Conservation (phyloP, 1,140 invertebrate species). For the Brachionus plicatilis region DNA sequence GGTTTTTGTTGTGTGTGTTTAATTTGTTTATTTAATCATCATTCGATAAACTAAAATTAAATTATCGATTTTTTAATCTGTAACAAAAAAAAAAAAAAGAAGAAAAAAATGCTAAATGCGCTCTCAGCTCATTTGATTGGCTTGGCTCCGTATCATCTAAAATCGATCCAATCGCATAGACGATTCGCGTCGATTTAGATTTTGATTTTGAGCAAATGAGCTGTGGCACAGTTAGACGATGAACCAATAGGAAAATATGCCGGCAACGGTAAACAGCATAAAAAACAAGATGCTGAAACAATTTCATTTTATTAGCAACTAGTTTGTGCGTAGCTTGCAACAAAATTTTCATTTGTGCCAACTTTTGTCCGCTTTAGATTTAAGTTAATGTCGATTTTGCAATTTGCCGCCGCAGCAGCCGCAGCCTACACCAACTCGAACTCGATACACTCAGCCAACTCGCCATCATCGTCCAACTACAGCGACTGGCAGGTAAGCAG, state of each 20-base stretch:
- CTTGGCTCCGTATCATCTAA: not conserved
- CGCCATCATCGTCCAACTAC: not conserved
- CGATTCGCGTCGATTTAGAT: not conserved
- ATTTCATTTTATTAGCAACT: constrained; percentile 23
- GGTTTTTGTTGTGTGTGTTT: not conserved
- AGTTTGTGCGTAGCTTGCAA: not conserved
- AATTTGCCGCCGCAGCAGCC: constrained; percentile 31
- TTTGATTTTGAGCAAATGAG: not conserved
- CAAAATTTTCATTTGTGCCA: not conserved
- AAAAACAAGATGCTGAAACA: constrained; percentile 5
- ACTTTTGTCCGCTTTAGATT: not conserved
- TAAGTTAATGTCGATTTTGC: constrained; percentile 29
- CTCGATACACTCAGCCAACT: not conserved
- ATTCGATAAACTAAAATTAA: constrained; percentile 19
- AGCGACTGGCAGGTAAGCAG: constrained; percentile 22
- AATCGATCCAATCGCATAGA: not conserved
- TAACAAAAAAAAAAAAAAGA: not conserved
- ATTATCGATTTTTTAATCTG: constrained; percentile 17
- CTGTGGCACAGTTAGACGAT: not conserved
- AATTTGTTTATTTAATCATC: constrained; percentile 25
- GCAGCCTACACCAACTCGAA: constrained; percentile 16
- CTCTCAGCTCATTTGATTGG: not conserved
- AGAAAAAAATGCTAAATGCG: not conserved
- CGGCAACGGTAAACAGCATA: not conserved
- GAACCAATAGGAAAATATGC: not conserved